Evolutionary conservation across 2,888 invertebrate species (phyloP), one percentile per base, ranked within the genome.

Genomic region (Taphrorychus bicolor): DNA sequence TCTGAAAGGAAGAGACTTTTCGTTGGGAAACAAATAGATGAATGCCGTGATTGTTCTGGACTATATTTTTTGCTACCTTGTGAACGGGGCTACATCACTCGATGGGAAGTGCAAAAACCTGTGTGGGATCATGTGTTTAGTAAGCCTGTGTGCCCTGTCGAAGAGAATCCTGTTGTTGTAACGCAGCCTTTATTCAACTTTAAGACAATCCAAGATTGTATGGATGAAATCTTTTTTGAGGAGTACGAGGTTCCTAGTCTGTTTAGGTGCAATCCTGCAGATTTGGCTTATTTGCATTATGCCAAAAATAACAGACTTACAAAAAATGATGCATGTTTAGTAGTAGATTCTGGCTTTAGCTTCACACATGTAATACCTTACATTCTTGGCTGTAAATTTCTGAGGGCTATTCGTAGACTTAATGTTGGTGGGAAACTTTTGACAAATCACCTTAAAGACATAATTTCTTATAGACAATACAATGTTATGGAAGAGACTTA

Each of bases 401-500:
- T 84, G 81, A 77, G 87, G 72, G 94, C 89, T 1, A 91, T 94
- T 63, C 84, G 88, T 73, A 87, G 98, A 72, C 91, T 99, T 68
- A 95, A 98, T 83, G 88, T 99, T 32, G 99, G 99, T 1, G 99
- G 99, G 0, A 99, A 99, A 83, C 64, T 83, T 7, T 81, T 99
- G 68, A 99, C 98, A 0, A 99, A 99, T 84, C 96, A 98, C 82
- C 84, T 99, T 51, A 99, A 99, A 81, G 99, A 99, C 82, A 89
- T 98, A 14, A 90, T 98, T 73, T 98, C 98, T 0, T 99, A 99
- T 81, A 87, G 93, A 45, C 98, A 98, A 79, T 83, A 98, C 49
- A 95, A 99, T 84, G 97, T 99, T 0, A 96, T 98, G 95, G 98
- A 98, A 80, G 99, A 99, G 82, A 97, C 97, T 0, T 97, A 94